Evolutionary conservation across 2,113 vertebrate genomes (phyloP).

Genomic region (Anguilla rostrata): DNA sequence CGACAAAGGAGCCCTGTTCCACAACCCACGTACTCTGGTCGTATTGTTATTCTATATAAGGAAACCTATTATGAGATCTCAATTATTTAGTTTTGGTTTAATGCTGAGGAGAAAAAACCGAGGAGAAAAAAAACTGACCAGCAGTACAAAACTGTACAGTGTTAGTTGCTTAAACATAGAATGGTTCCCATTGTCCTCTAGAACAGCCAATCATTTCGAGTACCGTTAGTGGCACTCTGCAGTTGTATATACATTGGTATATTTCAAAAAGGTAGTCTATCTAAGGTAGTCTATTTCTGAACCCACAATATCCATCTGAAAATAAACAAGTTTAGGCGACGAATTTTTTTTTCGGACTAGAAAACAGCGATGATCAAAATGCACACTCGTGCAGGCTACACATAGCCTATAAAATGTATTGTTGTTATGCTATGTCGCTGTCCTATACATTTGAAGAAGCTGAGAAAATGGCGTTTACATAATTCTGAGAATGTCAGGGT

Average conservation of each 20-base stretch:
- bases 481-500: background rate
- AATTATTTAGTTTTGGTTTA: background rate
- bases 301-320: too few species aligned
- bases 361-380: background rate
- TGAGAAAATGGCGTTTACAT: background rate
- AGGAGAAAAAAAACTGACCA: background rate
- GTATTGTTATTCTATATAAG: slow-evolving; percentile 52
- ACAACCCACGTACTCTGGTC: slow-evolving; percentile 46
- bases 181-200: background rate
- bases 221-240: background rate
- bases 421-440: background rate
- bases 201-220: background rate
- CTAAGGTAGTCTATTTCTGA: too few species aligned
- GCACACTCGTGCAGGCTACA: background rate
- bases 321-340: too few species aligned
- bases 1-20: slow-evolving; percentile 50
- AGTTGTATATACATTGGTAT: background rate
- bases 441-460: background rate
- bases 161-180: background rate
- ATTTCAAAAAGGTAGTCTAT: background rate
- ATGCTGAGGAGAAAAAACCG: background rate
- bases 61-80: background rate
- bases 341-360: background rate
- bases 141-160: background rate
- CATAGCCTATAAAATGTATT: background rate